Percentiles rank a stretch among this genome's conserved stretches.
phyloP scores from a whole-genome alignment of 2,113 vertebrate genomes.

The Empidonax traillii region DNA sequence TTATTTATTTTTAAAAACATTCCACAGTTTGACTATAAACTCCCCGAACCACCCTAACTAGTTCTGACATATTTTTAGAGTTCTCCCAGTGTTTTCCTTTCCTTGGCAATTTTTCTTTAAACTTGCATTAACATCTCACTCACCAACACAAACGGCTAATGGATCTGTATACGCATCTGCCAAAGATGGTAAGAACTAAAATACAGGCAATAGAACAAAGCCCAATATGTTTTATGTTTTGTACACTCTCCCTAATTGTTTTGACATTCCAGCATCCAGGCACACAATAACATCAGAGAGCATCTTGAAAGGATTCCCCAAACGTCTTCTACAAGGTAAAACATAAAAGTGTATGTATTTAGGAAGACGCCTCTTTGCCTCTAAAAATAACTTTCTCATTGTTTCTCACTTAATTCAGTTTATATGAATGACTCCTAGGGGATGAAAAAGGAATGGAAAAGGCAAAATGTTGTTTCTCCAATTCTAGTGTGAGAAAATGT shows the following conservation, averaged over 20 bases:
- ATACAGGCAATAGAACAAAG: background rate
- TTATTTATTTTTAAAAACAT: conserved; percentile 27
- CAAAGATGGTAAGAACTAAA: background rate
- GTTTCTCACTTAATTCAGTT: background rate
- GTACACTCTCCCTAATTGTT: background rate
- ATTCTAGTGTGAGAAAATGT: background rate
- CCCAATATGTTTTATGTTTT: background rate
- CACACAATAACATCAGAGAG: background rate
- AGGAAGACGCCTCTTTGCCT: background rate
- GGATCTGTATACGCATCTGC: background rate
- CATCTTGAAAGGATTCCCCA: background rate
- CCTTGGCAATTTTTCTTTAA: background rate
- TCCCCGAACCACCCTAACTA: background rate
- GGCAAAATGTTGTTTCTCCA: background rate
- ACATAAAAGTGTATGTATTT: background rate
- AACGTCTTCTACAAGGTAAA: background rate
- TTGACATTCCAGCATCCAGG: background rate
- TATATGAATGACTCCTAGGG: background rate
- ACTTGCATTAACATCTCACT: background rate
- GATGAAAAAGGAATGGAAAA: background rate
- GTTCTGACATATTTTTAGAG: conserved; percentile 8
- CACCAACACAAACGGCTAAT: background rate
- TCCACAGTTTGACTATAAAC: background rate
- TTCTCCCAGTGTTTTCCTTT: background rate
- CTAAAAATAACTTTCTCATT: background rate